These are phyloP conservation scores for Rallus limicola DNA, from an alignment of 2,113 vertebrate species.

Conservation along the genomic window DNA sequence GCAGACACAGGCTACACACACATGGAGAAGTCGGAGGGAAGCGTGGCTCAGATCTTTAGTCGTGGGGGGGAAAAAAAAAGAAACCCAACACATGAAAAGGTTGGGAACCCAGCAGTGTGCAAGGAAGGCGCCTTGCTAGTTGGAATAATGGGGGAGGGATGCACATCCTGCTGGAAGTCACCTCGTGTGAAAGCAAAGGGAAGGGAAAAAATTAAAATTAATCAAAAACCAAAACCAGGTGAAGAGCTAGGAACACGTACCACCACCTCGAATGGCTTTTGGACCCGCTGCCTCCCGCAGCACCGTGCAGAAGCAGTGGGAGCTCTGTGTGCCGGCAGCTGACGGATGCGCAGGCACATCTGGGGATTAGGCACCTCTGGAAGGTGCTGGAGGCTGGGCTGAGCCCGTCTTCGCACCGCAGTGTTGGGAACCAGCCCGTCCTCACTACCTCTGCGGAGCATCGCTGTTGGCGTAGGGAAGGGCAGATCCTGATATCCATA, in stretches of 20 bases:
- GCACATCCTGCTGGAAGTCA: neutral
- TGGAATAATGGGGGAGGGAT: neutral
- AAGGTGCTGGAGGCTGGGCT: neutral
- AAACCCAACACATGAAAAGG: neutral
- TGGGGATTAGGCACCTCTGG: neutral
- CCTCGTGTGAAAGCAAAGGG: neutral
- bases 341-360: fast-evolving
- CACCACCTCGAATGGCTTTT: neutral
- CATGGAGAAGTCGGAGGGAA: neutral
- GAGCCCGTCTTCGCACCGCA: neutral
- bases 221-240: neutral
- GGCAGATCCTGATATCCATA: constrained; percentile 81
- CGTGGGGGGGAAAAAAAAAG: neutral
- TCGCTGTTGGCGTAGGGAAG: neutral
- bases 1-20: neutral
- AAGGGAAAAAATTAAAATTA: no score
- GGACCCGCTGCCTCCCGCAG: neutral
- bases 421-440: neutral
- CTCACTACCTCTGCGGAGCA: neutral
- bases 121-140: neutral
- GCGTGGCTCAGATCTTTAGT: neutral
- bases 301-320: fast-evolving
- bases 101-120: neutral
- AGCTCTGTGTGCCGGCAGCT: fast-evolving
- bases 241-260: neutral